phyloP scores from a whole-genome alignment of 1,140 invertebrate species.

The Drosophila punjabiensis region DNA sequence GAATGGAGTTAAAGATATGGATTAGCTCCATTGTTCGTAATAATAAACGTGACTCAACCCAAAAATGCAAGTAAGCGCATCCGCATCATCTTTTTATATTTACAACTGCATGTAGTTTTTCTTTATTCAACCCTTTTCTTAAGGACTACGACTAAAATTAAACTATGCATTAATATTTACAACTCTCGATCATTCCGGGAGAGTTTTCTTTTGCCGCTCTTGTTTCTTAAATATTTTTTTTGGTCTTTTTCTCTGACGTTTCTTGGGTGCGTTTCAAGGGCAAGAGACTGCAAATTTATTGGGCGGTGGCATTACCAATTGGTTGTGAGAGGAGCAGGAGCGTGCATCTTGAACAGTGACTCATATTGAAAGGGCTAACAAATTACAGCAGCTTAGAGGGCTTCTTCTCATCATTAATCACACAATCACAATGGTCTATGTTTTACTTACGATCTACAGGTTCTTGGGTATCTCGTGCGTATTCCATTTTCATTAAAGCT shows the following conservation, averaged over 20 bases:
- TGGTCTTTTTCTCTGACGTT: constrained; percentile 1
- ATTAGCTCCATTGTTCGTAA: not conserved
- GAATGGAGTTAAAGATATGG: not conserved
- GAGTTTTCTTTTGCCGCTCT: constrained; percentile 5
- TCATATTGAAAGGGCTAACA: constrained; percentile 10
- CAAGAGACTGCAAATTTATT: constrained; percentile 1
- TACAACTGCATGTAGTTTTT: constrained; percentile 43
- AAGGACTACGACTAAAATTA: constrained; percentile 54
- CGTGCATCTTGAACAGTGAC: constrained; percentile 19
- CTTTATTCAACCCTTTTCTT: constrained; percentile 62
- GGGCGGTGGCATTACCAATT: not conserved
- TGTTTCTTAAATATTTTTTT: not conserved
- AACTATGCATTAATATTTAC: constrained; percentile 58
- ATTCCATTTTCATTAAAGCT: constrained; percentile 50
- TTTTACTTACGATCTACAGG: constrained; percentile 25
- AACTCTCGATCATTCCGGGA: constrained; percentile 31
- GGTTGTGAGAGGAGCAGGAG: constrained; percentile 1
- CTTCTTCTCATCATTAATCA: constrained; percentile 28
- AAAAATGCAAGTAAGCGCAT: not conserved
- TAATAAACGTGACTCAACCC: too few species aligned
- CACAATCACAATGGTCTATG: constrained; percentile 39
- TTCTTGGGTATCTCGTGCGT: constrained; percentile 43
- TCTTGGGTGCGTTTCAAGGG: not conserved
- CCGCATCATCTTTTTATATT: not conserved
- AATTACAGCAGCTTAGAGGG: constrained; percentile 33